phyloP scores from a whole-genome alignment of 2,888 invertebrate species.

The Hybos culiciformis region DNA sequence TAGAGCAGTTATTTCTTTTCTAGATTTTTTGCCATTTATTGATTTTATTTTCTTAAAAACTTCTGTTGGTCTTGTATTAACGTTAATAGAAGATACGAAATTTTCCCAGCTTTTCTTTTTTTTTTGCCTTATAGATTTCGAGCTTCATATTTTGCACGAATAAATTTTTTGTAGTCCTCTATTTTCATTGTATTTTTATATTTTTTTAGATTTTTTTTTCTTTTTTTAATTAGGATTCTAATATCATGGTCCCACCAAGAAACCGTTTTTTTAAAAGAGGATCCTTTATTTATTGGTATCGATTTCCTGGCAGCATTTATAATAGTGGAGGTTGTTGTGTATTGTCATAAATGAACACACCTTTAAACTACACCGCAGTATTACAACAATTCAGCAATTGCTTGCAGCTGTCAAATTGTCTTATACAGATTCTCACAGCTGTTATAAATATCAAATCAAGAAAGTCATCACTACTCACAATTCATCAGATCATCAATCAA shows the following conservation, averaged over 20 bases:
- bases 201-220: not conserved
- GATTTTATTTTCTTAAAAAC: not conserved
- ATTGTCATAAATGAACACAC: too few relatives aligned
- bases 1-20: too few relatives aligned
- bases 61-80: not conserved
- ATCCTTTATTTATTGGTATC: not conserved
- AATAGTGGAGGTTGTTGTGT: not conserved
- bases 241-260: not conserved
- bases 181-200: not conserved
- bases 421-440: too few relatives aligned
- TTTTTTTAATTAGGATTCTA: not conserved
- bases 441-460: too few relatives aligned
- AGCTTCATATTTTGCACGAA: conserved; percentile 1
- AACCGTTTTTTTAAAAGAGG: not conserved
- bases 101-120: conserved; percentile 4
- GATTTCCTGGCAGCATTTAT: not conserved
- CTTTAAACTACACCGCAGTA: too few relatives aligned
- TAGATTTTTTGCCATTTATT: not conserved
- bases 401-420: too few relatives aligned
- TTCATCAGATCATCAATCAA: too few relatives aligned
- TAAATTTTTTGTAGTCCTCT: not conserved
- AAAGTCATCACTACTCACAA: too few relatives aligned
- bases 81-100: not conserved
- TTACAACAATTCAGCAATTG: too few relatives aligned
- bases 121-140: not conserved